Conservation (phyloP, 2,113 vertebrate genomes). For the Chunga burmeisteri region DNA sequence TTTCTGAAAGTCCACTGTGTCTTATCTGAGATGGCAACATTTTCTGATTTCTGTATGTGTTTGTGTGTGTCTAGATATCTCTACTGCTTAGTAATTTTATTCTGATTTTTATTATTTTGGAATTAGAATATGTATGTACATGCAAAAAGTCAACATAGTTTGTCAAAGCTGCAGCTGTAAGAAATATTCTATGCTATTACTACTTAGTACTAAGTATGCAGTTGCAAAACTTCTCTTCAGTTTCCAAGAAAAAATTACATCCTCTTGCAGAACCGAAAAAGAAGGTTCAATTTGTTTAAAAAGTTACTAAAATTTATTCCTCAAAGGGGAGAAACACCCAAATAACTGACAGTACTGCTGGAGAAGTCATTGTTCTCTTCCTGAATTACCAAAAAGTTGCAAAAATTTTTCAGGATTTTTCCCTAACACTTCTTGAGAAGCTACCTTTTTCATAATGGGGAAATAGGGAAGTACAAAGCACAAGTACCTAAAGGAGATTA, state of each 20-base stretch:
- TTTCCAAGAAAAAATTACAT: background rate
- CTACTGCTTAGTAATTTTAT: background rate
- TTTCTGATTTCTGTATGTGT: background rate
- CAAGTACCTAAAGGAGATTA: background rate
- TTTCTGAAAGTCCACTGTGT: background rate
- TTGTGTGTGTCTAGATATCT: background rate
- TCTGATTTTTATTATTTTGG: background rate
- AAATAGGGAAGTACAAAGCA: background rate
- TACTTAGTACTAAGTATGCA: background rate
- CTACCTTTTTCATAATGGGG: background rate
- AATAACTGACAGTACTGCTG: background rate
- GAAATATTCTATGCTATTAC: background rate
- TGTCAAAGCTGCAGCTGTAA: background rate
- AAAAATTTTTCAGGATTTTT: background rate
- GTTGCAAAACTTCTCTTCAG: background rate
- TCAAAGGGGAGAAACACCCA: background rate
- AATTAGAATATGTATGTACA: background rate
- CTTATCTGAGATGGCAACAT: background rate
- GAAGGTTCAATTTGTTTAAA: background rate
- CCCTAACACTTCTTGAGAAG: background rate
- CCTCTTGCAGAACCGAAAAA: background rate
- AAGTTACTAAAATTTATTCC: background rate
- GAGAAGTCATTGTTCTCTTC: background rate
- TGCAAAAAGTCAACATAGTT: background rate
- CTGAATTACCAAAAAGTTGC: background rate